Evolutionary conservation across 2,113 vertebrate species (phyloP).

Genomic region (Stegostoma tigrinum): DNA sequence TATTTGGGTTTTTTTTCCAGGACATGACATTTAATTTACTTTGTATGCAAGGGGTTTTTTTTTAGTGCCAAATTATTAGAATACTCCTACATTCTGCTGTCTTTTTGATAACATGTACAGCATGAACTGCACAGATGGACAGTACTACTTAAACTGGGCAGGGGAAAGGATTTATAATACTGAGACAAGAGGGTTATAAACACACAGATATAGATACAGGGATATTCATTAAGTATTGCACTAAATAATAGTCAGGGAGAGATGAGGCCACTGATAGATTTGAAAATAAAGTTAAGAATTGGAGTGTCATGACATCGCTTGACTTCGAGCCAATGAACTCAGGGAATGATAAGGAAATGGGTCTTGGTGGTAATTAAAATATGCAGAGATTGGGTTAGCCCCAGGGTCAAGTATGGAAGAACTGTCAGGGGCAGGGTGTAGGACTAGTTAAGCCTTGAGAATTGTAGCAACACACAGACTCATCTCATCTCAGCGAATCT

Average conservation of each 20-base stretch:
- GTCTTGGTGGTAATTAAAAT: too few species aligned
- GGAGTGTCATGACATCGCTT: too few species aligned
- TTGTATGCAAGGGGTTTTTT: neutral
- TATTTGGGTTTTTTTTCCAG: conserved; percentile 38
- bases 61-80: neutral
- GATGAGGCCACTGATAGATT: too few species aligned
- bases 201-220: neutral
- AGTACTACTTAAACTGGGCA: neutral
- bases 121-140: neutral
- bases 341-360: too few species aligned
- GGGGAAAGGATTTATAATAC: neutral
- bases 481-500: neutral
- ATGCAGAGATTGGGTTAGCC: too few species aligned
- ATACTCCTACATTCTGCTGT: neutral
- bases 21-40: conserved; percentile 29
- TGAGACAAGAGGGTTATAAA: neutral
- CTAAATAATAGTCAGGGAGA: neutral
- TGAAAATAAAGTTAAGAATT: too few species aligned
- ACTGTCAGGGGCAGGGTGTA: too few species aligned
- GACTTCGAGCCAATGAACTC: too few species aligned
- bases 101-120: neutral
- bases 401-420: too few species aligned
- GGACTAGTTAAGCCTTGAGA: too few species aligned
- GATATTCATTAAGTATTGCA: too few species aligned
- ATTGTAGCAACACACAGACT: neutral